Evolutionary conservation across 2,113 vertebrate genomes (phyloP).

Genomic region (Symphodus melops): DNA sequence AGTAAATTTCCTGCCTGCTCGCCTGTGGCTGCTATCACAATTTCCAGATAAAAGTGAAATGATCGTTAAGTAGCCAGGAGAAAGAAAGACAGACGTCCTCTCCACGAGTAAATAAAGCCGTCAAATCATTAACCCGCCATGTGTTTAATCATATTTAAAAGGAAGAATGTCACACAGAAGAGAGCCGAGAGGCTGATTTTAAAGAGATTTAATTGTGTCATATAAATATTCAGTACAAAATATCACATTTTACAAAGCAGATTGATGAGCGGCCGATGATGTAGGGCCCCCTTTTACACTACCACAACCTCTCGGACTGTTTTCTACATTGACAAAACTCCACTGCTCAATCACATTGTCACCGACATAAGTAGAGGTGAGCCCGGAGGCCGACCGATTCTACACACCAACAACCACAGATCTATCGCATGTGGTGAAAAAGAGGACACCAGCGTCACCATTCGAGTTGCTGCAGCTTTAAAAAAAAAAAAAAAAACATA

Average conservation of each 20-base stretch:
- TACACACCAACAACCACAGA: slow-evolving; percentile 78
- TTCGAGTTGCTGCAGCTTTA: slow-evolving; percentile 10
- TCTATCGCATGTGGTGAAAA: slow-evolving; percentile 59
- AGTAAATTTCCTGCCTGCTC: background rate
- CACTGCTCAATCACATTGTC: slow-evolving; percentile 82
- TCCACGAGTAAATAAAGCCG: background rate
- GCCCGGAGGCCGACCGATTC: slow-evolving; percentile 62
- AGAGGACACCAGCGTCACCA: slow-evolving; percentile 33
- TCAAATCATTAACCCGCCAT: background rate
- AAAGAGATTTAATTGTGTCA: slow-evolving; percentile 90
- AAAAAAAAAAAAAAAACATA: background rate
- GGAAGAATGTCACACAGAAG: background rate
- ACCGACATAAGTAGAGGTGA: slow-evolving; percentile 72
- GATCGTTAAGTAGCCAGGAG: background rate
- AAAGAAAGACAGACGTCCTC: background rate
- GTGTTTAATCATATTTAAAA: background rate
- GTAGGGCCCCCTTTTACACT: slow-evolving; percentile 81
- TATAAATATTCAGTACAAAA: slow-evolving; percentile 99
- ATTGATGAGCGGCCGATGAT: slow-evolving; percentile 80
- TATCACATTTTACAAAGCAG: slow-evolving; percentile 96
- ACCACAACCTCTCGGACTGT: slow-evolving; percentile 81
- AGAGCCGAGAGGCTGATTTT: slow-evolving; percentile 53
- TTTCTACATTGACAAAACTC: slow-evolving; percentile 78
- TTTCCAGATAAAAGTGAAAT: slow-evolving; percentile 15
- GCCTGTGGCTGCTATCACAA: slow-evolving; percentile 30